A percentile compares a stretch with the other conserved stretches of the same genome.
Evolutionary conservation across 2,797 vertebrate species (phyloP).

Genomic region (Pempheris klunzingeri): DNA sequence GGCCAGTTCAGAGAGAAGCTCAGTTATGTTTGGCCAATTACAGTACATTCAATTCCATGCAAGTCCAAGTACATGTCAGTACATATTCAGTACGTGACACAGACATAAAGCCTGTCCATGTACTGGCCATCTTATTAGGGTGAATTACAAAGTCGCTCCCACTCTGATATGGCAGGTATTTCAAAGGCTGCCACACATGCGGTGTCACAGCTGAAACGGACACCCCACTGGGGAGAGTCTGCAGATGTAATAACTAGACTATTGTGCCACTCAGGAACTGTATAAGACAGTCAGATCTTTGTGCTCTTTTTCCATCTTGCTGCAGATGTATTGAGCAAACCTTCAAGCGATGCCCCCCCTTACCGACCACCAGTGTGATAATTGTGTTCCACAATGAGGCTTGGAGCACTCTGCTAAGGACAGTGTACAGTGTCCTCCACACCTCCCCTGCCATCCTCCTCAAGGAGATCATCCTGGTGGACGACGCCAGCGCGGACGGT

Average conservation of each 20-base stretch:
- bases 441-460: constrained; percentile 95
- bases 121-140: constrained; percentile 53
- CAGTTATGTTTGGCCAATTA: constrained; percentile 77
- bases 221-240: constrained; percentile 64
- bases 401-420: constrained; percentile 97
- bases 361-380: constrained; percentile 96
- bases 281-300: constrained; percentile 67
- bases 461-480: constrained; percentile 98
- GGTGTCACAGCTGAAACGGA: constrained; percentile 66
- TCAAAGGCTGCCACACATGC: constrained; percentile 64
- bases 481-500: constrained; percentile 97
- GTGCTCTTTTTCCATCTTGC: constrained; percentile 45
- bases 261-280: constrained; percentile 61
- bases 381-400: constrained; percentile 99
- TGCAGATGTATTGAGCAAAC: constrained; percentile 97
- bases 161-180: constrained; percentile 62
- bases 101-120: constrained; percentile 49
- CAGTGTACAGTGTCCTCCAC: constrained; percentile 97
- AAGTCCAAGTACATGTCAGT: constrained; percentile 48
- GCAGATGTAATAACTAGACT: constrained; percentile 72
- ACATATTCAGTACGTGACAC: constrained; percentile 22
- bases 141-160: constrained; percentile 52
- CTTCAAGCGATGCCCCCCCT: constrained; percentile 93
- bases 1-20: constrained; percentile 65
- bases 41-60: constrained; percentile 33